Evolutionary conservation across 2,888 invertebrate species (phyloP).

Genomic region (Oligia strigilis): DNA sequence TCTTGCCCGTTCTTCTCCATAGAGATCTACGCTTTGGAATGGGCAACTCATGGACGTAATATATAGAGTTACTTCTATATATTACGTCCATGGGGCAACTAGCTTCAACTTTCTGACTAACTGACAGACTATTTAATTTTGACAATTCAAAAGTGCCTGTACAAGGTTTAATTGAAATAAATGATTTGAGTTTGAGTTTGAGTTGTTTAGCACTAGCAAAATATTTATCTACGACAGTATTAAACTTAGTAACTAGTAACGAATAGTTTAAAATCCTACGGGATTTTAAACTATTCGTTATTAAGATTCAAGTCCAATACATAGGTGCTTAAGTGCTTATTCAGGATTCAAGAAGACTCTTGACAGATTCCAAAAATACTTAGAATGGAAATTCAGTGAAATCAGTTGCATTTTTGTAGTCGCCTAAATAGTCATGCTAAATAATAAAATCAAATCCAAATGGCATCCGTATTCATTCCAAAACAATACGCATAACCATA

Average conservation of each 20-base stretch:
- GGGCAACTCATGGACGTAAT: too few relatives aligned
- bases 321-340: background rate
- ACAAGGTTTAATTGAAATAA: too few relatives aligned
- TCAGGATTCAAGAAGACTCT: background rate
- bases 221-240: background rate
- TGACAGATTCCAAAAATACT: background rate
- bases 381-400: background rate
- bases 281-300: too few relatives aligned
- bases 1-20: too few relatives aligned
- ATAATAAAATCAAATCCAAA: constrained; percentile 38
- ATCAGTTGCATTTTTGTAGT: background rate
- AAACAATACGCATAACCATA: constrained; percentile 26
- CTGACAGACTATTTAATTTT: too few relatives aligned
- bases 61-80: too few relatives aligned
- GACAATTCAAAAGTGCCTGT: too few relatives aligned
- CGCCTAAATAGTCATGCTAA: background rate
- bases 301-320: background rate
- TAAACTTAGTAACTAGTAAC: background rate
- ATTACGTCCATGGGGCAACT: too few relatives aligned
- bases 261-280: background rate
- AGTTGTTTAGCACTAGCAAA: background rate
- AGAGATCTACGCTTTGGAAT: too few relatives aligned
- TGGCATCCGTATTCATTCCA: constrained; percentile 5
- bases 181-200: too few relatives aligned
- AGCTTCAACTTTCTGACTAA: too few relatives aligned